Percentiles rank a stretch among this genome's conserved stretches.
Evolutionary conservation across 2,888 invertebrate species (phyloP).

Genomic region (Zelleria hepariella): DNA sequence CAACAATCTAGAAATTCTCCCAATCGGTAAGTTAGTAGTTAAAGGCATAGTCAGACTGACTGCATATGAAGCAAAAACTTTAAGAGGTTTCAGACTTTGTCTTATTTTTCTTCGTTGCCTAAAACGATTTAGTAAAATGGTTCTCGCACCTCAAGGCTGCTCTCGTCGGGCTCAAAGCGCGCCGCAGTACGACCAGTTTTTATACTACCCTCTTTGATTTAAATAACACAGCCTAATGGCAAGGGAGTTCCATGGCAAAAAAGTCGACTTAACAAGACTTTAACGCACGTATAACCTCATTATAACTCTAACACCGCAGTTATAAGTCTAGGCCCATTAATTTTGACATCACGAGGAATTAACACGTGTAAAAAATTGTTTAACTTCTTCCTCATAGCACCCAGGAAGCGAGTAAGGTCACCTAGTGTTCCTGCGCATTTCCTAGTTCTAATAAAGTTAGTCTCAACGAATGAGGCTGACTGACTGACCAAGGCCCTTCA

Average conservation of each 20-base stretch:
- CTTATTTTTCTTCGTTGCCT: conserved; percentile 11
- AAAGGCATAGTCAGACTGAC: too few relatives aligned
- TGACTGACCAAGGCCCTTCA: neutral
- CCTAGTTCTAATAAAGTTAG: neutral
- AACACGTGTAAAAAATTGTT: conserved; percentile 1
- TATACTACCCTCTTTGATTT: conserved; percentile 27
- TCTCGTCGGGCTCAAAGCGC: conserved; percentile 34
- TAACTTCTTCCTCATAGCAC: conserved; percentile 32
- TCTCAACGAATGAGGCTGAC: neutral
- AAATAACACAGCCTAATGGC: conserved; percentile 38
- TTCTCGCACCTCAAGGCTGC: conserved; percentile 29
- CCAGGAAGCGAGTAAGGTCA: neutral
- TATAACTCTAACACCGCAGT: neutral
- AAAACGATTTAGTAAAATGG: conserved; percentile 38
- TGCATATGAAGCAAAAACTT: neutral
- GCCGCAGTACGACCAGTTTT: conserved; percentile 48
- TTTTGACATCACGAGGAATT: neutral
- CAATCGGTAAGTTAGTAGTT: too few relatives aligned
- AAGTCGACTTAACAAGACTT: conserved; percentile 14
- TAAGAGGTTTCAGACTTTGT: neutral
- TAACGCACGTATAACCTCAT: conserved; percentile 2
- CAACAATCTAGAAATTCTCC: too few relatives aligned
- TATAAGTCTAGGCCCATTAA: neutral
- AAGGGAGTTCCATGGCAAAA: conserved; percentile 20
- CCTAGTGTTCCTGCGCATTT: conserved; percentile 1